These are phyloP conservation scores for Drosophila seclusa DNA, from an alignment of 2,888 invertebrate genomes.

Conservation along the genomic window DNA sequence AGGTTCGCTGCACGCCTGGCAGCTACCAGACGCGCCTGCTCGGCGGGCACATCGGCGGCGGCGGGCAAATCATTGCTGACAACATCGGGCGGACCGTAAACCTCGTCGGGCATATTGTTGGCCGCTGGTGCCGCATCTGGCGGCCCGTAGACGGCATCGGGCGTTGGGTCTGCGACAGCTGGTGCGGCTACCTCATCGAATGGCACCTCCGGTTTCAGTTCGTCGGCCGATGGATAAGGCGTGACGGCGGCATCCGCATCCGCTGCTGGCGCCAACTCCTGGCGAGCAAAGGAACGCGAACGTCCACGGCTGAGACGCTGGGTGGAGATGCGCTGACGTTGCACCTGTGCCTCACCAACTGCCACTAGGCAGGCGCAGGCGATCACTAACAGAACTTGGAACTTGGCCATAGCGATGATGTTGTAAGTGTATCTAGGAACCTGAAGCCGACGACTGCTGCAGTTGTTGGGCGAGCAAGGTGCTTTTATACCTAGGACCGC, in stretches of 20 bases:
- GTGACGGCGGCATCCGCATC: conserved; percentile 73
- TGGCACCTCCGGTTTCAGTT: conserved; percentile 80
- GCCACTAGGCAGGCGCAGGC: conserved; percentile 49
- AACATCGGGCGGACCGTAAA: conserved; percentile 77
- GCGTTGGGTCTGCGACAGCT: conserved; percentile 63
- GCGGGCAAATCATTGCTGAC: conserved; percentile 65
- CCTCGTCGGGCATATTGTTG: conserved; percentile 75
- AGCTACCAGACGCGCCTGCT: conserved; percentile 73
- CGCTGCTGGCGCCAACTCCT: conserved; percentile 69
- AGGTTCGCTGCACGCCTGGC: conserved; percentile 68
- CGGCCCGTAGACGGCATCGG: conserved; percentile 80
- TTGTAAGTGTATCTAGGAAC: conserved; percentile 43
- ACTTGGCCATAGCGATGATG: conserved; percentile 70
- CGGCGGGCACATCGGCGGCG: conserved; percentile 65
- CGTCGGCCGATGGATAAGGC: conserved; percentile 80
- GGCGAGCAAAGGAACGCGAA: conserved; percentile 72
- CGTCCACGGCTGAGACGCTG: conserved; percentile 71
- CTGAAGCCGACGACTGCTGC: conserved; percentile 63
- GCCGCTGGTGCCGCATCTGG: conserved; percentile 69
- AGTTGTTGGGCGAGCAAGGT: conserved; percentile 12
- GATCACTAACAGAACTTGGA: conserved; percentile 67
- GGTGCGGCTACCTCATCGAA: conserved; percentile 74
- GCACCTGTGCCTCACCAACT: conserved; percentile 55
- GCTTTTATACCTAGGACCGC: conserved; percentile 71
- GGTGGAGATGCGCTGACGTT: conserved; percentile 51